phyloP scores from a whole-genome alignment of 2,797 vertebrate genomes.

The Paedocypris micromegethes region DNA sequence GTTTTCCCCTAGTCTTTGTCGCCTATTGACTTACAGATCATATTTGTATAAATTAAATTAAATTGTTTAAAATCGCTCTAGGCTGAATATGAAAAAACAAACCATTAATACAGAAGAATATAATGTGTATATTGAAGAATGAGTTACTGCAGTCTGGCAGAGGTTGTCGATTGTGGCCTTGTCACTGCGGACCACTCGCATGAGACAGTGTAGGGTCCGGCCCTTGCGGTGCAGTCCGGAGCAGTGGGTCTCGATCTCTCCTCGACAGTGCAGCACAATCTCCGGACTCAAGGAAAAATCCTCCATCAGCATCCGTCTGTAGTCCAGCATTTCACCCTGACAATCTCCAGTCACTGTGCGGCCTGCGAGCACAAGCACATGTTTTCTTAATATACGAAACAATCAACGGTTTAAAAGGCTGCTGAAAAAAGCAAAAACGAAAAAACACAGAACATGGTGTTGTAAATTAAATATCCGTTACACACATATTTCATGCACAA shows the following conservation, averaged over 20 bases:
- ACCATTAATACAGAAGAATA: too few species aligned
- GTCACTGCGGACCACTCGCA: slow-evolving; percentile 83
- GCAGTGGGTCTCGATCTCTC: slow-evolving; percentile 80
- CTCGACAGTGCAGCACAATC: slow-evolving; percentile 81
- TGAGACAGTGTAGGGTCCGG: slow-evolving; percentile 88
- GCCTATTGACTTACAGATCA: too few species aligned
- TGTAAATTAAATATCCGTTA: too few species aligned
- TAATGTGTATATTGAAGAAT: background rate
- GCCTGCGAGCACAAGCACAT: slow-evolving; percentile 11
- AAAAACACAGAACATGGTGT: too few species aligned
- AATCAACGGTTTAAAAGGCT: too few species aligned
- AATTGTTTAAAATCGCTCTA: too few species aligned
- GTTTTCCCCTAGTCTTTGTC: too few species aligned
- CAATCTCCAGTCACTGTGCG: slow-evolving; percentile 79
- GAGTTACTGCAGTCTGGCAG: slow-evolving; percentile 86
- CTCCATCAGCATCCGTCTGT: slow-evolving; percentile 84
- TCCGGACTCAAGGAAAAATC: slow-evolving; percentile 84
- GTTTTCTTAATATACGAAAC: too few species aligned
- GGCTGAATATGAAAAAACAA: too few species aligned
- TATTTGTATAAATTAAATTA: too few species aligned
- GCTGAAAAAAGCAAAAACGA: too few species aligned
- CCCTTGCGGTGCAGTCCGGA: slow-evolving; percentile 84
- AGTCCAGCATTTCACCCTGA: slow-evolving; percentile 85
- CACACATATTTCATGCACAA: too few species aligned
- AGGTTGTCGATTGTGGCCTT: slow-evolving; percentile 74